Evolutionary conservation across 2,888 invertebrate species (phyloP), one percentile per base, ranked within the genome.

Genomic region (Parnassius orleans): DNA sequence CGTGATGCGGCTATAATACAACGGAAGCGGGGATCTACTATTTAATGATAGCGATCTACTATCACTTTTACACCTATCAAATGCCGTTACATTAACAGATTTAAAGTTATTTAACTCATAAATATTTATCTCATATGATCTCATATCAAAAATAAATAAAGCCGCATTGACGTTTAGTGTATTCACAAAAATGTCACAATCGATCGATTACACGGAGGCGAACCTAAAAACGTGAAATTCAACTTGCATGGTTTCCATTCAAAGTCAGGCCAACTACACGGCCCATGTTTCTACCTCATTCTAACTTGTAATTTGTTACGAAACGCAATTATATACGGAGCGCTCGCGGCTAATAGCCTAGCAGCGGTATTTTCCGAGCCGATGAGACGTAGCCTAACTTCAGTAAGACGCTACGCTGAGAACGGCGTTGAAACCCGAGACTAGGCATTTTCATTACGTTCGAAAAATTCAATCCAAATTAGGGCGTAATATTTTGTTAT

Each of bases 241-340:
- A 33, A 43, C 50, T 55, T 56, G 47, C 42, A 56, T 44, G 46
- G 51, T 12, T 33, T 41, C 42, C 52, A 70, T 69, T 66, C 66
- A 65, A 72, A 69, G 70, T 68, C 64, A 65, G 60, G 66, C 66
- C 65, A 75, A 74, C 72, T 75, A 74, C 75, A 78, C 73, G 72
- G 70, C 66, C 71, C 72, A 70, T 78, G 79, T 77, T 80, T 79
- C 81, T 74, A 76, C 78, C 78, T 83, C 84, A 80, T 85, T 79
- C 80, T 77, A 83, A 86, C 79, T 87, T 85, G 81, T 86, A 87
- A 86, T 87, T 87, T 87, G 86, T 86, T 86, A 77, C 73, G 77
- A 80, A 87, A 86, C 77, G 81, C 84, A 87, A 86, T 87, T 86
- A 86, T 81, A 78, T 78, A 68, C 68, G 69, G 73, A 77, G 78